phyloP scores from a whole-genome alignment of 2,113 vertebrate species.

The Chinchilla lanigera region DNA sequence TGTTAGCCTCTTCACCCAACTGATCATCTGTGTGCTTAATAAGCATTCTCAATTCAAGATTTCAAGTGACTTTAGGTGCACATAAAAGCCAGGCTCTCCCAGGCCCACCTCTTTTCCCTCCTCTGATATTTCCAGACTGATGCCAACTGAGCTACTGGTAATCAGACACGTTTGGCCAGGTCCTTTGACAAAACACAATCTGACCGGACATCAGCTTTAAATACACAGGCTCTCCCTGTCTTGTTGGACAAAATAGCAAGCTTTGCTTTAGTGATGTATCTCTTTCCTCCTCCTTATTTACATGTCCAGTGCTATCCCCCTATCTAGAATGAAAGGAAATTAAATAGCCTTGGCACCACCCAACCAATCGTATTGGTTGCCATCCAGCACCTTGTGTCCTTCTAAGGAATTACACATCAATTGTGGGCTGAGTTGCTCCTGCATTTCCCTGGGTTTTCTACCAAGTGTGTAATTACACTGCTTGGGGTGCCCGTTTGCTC shows the following conservation, averaged over 20 bases:
- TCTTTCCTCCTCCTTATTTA: conserved; percentile 55
- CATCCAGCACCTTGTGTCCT: conserved; percentile 24
- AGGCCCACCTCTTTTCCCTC: background rate
- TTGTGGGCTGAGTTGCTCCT: conserved; percentile 44
- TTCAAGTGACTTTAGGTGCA: background rate
- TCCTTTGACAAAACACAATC: background rate
- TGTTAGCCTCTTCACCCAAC: background rate
- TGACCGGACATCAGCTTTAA: background rate
- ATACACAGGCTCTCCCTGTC: background rate
- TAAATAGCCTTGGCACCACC: conserved; percentile 36
- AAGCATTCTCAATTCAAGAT: background rate
- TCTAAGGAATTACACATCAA: conserved; percentile 43
- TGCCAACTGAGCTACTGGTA: background rate
- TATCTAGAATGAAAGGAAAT: conserved; percentile 61
- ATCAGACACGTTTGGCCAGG: background rate
- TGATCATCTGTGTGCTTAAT: background rate
- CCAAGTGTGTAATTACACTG: background rate
- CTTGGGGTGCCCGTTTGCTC: background rate
- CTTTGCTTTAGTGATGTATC: conserved; percentile 33
- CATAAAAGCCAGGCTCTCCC: background rate
- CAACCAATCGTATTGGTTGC: conserved; percentile 32
- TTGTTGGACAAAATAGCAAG: background rate
- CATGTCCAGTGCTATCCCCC: background rate
- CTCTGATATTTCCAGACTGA: background rate
- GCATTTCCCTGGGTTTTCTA: background rate